Conservation (phyloP, 2,888 invertebrate species). For the Sycophila texana region DNA sequence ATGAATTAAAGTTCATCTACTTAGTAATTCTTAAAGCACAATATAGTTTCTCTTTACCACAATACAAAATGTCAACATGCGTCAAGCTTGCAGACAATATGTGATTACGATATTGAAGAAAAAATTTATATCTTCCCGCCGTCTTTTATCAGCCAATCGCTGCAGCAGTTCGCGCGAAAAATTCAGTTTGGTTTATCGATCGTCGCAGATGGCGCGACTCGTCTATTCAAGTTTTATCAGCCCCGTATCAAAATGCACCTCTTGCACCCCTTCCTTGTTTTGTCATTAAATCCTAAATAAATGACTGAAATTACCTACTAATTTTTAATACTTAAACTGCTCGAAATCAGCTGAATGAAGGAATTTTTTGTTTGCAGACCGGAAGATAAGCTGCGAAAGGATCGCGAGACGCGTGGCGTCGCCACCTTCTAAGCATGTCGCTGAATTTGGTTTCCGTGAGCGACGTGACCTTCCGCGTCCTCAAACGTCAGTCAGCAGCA, state of each 20-base stretch:
- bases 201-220: conserved; percentile 43
- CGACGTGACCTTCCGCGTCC: conserved; percentile 66
- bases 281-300: not conserved
- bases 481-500: conserved; percentile 64
- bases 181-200: conserved; percentile 38
- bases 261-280: not conserved
- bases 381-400: not conserved
- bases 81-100: too few relatives aligned
- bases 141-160: conserved; percentile 29
- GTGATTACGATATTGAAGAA: not conserved
- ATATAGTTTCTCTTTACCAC: not conserved
- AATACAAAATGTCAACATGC: not conserved
- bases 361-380: too few relatives aligned
- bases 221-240: conserved; percentile 24
- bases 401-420: conserved; percentile 15
- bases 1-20: not conserved
- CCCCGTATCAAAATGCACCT: conserved; percentile 27
- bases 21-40: not conserved
- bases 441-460: conserved; percentile 48
- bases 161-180: not conserved
- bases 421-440: conserved; percentile 14
- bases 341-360: too few relatives aligned
- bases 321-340: not conserved
- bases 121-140: conserved; percentile 39
- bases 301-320: not conserved